Conservation (phyloP, 2,797 vertebrate species). For the Manis crassicaudata region DNA sequence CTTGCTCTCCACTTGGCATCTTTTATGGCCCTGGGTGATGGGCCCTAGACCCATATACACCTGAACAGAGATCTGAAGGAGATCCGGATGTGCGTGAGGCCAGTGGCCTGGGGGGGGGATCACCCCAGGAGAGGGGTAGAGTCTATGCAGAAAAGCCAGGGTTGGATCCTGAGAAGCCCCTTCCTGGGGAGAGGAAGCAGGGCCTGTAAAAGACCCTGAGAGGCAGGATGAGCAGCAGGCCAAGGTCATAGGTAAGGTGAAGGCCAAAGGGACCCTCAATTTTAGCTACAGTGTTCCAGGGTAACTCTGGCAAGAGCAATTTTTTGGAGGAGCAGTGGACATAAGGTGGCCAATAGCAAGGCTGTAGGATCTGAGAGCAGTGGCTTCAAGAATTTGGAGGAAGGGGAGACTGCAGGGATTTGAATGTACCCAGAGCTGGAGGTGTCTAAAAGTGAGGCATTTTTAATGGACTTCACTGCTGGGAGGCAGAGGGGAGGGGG, state of each 20-base stretch:
- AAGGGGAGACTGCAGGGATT: neutral
- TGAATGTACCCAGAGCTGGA: neutral
- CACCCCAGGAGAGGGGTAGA: neutral
- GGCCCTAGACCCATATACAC: neutral
- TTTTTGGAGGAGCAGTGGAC: neutral
- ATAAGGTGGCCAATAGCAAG: neutral
- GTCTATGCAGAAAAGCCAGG: neutral
- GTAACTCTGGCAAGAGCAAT: neutral
- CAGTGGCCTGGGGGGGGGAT: neutral
- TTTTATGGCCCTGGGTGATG: neutral
- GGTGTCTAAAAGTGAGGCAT: neutral
- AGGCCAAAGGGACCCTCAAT: neutral
- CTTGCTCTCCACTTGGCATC: neutral
- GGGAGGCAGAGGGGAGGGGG: neutral
- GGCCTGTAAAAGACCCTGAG: neutral
- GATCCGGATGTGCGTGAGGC: neutral
- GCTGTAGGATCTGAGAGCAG: neutral
- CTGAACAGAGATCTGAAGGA: neutral
- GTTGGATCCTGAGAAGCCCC: neutral
- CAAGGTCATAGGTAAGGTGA: neutral
- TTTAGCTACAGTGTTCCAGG: slow-evolving; percentile 12
- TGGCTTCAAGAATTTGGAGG: neutral
- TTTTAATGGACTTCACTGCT: neutral
- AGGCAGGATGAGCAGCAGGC: neutral
- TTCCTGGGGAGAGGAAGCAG: neutral